Evolutionary conservation across 2,888 invertebrate genomes (phyloP).

Genomic region (Masnerella sp.): DNA sequence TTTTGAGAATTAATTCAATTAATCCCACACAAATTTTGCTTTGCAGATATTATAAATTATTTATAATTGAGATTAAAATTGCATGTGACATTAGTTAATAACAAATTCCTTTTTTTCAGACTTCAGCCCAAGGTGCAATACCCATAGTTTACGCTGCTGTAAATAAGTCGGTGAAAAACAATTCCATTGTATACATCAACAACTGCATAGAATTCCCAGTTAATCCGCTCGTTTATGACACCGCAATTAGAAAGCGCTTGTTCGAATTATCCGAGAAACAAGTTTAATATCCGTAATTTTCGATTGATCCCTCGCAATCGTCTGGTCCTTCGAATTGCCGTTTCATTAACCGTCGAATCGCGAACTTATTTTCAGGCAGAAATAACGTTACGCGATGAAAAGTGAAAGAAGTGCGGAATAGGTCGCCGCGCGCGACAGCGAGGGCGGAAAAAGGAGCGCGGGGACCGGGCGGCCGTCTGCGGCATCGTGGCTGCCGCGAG

Average conservation of each 20-base stretch:
- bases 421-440: slow-evolving; percentile 28
- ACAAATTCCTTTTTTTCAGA: slow-evolving; percentile 77
- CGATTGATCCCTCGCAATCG: slow-evolving; percentile 51
- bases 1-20: too few species aligned
- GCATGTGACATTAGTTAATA: background rate
- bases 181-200: slow-evolving; percentile 89
- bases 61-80: too few species aligned
- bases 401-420: slow-evolving; percentile 60
- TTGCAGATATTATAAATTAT: too few species aligned
- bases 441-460: slow-evolving; percentile 7
- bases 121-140: slow-evolving; percentile 88
- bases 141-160: slow-evolving; percentile 88
- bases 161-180: slow-evolving; percentile 84
- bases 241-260: slow-evolving; percentile 82
- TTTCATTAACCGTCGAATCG: slow-evolving; percentile 58
- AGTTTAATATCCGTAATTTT: too few species aligned
- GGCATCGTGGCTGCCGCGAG: slow-evolving; percentile 64
- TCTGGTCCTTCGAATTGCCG: slow-evolving; percentile 49
- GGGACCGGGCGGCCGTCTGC: slow-evolving; percentile 60
- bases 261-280: slow-evolving; percentile 82
- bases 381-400: slow-evolving; percentile 63
- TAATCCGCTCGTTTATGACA: slow-evolving; percentile 80
- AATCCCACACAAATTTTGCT: too few species aligned
- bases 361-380: slow-evolving; percentile 60
- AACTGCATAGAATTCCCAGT: slow-evolving; percentile 84